phyloP scores from a whole-genome alignment of 2,888 invertebrate genomes.

The Diarsia rubi region DNA sequence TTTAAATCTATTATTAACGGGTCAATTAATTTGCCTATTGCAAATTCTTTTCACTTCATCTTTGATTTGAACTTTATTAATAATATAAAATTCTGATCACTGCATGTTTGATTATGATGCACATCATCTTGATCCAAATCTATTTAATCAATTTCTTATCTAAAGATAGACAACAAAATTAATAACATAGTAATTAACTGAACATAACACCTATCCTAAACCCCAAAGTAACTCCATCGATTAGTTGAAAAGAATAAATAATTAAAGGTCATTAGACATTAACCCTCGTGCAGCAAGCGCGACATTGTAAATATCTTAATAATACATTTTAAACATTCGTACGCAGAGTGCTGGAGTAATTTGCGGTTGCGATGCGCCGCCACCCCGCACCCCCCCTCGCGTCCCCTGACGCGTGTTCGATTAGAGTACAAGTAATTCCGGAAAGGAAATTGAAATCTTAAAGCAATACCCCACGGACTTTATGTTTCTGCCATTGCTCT shows the following conservation, averaged over 20 bases:
- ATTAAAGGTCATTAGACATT: constrained; percentile 81
- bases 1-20: constrained; percentile 67
- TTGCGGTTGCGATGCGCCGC: constrained; percentile 84
- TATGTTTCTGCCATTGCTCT: constrained; percentile 80
- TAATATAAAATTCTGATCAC: neutral
- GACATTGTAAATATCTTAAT: constrained; percentile 81
- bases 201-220: neutral
- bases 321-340: constrained; percentile 89
- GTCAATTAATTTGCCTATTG: constrained; percentile 58
- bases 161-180: neutral
- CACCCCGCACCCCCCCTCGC: constrained; percentile 71
- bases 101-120: neutral
- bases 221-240: constrained; percentile 23
- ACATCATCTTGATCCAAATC: constrained; percentile 2
- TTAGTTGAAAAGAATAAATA: constrained; percentile 64
- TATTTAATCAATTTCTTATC: neutral
- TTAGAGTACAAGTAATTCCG: constrained; percentile 90
- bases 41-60: neutral
- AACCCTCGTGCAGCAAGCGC: constrained; percentile 71
- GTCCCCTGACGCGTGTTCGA: constrained; percentile 90
- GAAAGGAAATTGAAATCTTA: constrained; percentile 91
- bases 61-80: neutral
- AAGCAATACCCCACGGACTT: constrained; percentile 89
- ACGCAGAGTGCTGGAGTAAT: constrained; percentile 87
- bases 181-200: neutral